Base-by-base conservation (phyloP, 2,888 invertebrate genomes). In the Nephrotoma appendiculata region DNA sequence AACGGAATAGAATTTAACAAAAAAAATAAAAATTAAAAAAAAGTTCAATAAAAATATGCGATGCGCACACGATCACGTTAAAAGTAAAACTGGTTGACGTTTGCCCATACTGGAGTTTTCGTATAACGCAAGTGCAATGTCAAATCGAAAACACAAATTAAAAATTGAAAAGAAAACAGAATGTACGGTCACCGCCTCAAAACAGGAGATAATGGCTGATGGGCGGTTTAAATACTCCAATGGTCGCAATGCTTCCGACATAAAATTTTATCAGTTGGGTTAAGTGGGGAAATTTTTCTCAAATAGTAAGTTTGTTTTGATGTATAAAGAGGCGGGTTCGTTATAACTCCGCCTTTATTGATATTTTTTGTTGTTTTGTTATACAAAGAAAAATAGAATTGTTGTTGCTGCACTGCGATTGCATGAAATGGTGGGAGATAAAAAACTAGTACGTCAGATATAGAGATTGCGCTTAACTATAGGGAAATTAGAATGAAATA, bases 51-150 rank as follows among this genome's bases (percentile, higher is more conserved):
- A 84, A 84, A 84, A 42, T 84, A 84, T 43, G 84, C 90, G 90
- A 90, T 90, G 90, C 91, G 90, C 89, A 90, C 90, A 90, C 89
- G 89, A 89, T 90, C 90, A 91, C 91, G 91, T 90, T 91, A 90
- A 90, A 91, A 89, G 90, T 90, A 90, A 90, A 90, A 91, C 91
- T 91, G 89, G 90, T 90, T 91, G 89, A 88, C 52, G 71, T 87
- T 52, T 52, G 15, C 84, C 7, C 84, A 84, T 42, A 84, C 84
- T 42, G 84, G 84, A 84, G 84, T 84, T 84, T 84, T 43, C 41
- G 43, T 84, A 15, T 84, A 84, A 84, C 84, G 84, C 84, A 84
- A 84, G 84, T 84, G 84, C 84, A 84, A 84, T 84, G 84, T 84
- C 84, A 84, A 84, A 84, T 42, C 42, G 43, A 43, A 84, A 84